Evolutionary conservation across 1,140 invertebrate genomes (phyloP).

Genomic region (Zaprionus inermis): DNA sequence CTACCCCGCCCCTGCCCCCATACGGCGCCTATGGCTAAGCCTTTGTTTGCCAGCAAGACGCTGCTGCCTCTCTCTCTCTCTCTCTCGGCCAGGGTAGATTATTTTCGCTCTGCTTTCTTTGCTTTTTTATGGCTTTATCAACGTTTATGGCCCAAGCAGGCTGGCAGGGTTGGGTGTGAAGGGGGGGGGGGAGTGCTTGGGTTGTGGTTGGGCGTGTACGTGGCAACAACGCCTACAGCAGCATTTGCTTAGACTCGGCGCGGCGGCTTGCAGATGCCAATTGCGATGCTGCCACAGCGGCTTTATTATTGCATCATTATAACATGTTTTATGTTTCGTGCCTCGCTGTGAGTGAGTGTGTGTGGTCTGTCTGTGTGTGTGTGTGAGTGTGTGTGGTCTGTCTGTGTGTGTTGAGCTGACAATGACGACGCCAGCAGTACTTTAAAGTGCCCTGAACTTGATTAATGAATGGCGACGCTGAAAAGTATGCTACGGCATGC

Average conservation of each 20-base stretch:
- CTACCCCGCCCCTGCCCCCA: neutral
- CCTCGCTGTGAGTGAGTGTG: neutral
- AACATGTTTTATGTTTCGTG: conserved; percentile 64
- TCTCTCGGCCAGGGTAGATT: neutral
- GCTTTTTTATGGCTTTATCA: conserved; percentile 67
- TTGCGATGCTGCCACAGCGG: conserved; percentile 43
- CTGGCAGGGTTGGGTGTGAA: neutral
- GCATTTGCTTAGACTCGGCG: conserved; percentile 60
- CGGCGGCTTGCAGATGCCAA: conserved; percentile 18
- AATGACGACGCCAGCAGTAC: conserved; percentile 50
- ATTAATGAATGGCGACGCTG: conserved; percentile 76
- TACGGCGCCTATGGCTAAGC: conserved; percentile 31
- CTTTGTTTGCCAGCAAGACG: conserved; percentile 65
- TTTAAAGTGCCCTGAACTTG: conserved; percentile 80
- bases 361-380: conserved; percentile 4
- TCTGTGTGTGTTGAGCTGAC: conserved; percentile 24
- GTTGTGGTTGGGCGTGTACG: conserved; percentile 10
- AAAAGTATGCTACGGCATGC: conserved; percentile 70
- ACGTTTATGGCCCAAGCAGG: conserved; percentile 58
- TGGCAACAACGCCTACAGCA: conserved; percentile 43
- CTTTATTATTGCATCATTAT: conserved; percentile 81
- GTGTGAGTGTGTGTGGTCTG: neutral
- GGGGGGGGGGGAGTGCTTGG: neutral
- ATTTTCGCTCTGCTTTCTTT: conserved; percentile 26
- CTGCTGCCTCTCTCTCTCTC: conserved; percentile 26